These are phyloP conservation scores for Trachymyrmex septentrionalis DNA, from an alignment of 1,140 invertebrate genomes.

Conservation along the genomic window DNA sequence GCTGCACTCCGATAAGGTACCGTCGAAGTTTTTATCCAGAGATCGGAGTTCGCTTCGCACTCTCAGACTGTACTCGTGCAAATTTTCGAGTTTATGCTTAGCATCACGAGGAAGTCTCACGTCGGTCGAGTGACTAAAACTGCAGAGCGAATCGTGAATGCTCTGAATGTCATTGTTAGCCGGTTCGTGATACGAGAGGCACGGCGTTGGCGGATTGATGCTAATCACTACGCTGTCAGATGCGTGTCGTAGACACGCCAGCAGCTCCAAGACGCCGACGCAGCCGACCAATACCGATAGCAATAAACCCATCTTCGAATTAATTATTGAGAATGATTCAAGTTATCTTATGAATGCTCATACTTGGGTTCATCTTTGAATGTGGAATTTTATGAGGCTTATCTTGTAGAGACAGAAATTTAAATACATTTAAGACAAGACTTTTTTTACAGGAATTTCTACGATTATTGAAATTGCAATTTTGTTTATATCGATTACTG, in stretches of 20 bases:
- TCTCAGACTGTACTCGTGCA: conserved; percentile 83
- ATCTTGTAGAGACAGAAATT: background rate
- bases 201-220: conserved; percentile 77
- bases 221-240: conserved; percentile 83
- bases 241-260: conserved; percentile 88
- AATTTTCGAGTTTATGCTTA: conserved; percentile 82
- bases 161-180: conserved; percentile 75
- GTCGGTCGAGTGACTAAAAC: conserved; percentile 78
- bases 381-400: background rate
- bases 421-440: background rate
- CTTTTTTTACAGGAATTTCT: background rate
- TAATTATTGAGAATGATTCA: background rate
- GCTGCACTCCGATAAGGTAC: conserved; percentile 80
- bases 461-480: background rate
- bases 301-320: conserved; percentile 88
- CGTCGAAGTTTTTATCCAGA: conserved; percentile 74
- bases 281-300: conserved; percentile 91
- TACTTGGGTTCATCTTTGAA: background rate
- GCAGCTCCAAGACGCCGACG: conserved; percentile 90
- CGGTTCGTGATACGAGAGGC: conserved; percentile 82
- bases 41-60: conserved; percentile 80
- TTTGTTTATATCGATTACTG: background rate
- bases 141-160: conserved; percentile 82
- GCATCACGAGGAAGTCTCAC: conserved; percentile 74
- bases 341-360: background rate